Evolutionary conservation across 2,888 invertebrate genomes (phyloP).

Genomic region (Tridacna crocea): DNA sequence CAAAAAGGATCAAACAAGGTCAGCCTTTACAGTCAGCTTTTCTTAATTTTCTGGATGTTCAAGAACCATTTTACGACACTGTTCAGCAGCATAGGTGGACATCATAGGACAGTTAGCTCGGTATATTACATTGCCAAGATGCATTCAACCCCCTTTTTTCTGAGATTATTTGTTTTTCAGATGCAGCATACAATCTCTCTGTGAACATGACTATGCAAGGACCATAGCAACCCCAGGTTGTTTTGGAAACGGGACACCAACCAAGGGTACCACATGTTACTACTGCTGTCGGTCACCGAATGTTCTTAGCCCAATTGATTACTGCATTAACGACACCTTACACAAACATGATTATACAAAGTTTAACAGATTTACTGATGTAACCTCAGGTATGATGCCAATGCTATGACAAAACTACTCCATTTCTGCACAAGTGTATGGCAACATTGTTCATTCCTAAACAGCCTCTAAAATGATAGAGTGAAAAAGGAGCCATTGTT

Average conservation of each 20-base stretch:
- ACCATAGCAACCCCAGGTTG: constrained; percentile 3
- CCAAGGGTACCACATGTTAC: constrained; percentile 4
- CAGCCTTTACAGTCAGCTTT: no score
- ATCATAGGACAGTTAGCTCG: no score
- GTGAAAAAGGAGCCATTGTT: no score
- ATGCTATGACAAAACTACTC: neutral
- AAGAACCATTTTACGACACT: no score
- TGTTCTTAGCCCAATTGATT: neutral
- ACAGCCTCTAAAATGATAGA: no score
- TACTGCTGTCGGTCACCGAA: neutral
- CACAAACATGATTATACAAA: neutral
- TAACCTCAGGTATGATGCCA: neutral
- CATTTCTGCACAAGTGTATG: no score
- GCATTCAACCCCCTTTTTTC: no score
- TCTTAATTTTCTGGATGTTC: no score
- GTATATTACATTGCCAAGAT: no score
- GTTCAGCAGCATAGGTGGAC: no score
- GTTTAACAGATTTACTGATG: neutral
- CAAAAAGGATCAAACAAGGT: no score
- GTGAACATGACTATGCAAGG: constrained; percentile 10
- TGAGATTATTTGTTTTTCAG: neutral
- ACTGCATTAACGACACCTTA: constrained; percentile 8
- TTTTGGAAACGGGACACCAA: neutral
- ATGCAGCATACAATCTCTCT: constrained; percentile 7
- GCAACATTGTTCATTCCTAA: no score